These are phyloP conservation scores for Cantharis nigra DNA, from an alignment of 2,888 invertebrate species.

Conservation along the genomic window DNA sequence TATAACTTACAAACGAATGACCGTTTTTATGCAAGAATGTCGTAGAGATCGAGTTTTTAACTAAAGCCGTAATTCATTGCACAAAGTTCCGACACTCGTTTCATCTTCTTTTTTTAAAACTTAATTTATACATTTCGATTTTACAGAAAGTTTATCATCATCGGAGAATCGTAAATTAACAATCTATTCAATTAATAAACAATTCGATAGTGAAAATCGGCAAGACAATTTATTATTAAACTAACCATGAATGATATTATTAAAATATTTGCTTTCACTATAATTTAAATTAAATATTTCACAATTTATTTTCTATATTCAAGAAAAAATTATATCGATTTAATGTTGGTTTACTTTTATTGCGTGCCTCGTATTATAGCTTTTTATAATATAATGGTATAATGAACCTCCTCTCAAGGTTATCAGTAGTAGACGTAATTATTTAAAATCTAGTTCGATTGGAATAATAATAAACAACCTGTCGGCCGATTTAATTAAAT, in stretches of 20 bases:
- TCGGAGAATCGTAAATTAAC: neutral
- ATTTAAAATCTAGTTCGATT: slow-evolving; percentile 17
- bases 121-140: neutral
- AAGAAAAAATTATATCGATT: neutral
- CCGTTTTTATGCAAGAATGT: neutral
- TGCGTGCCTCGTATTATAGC: neutral
- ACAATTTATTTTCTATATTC: neutral
- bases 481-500: slow-evolving; percentile 12
- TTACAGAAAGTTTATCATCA: neutral
- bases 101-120: neutral
- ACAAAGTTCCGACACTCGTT: neutral
- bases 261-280: neutral
- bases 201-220: neutral
- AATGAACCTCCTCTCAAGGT: slow-evolving; percentile 24
- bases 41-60: neutral
- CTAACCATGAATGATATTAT: neutral
- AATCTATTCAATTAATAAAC: neutral
- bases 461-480: slow-evolving; percentile 22
- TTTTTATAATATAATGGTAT: slow-evolving; percentile 11
- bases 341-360: neutral
- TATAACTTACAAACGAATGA: neutral
- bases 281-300: neutral
- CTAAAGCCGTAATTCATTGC: neutral
- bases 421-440: slow-evolving; percentile 21
- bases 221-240: neutral